These are phyloP conservation scores for Atta colombica DNA, from an alignment of 1,140 invertebrate species.

Conservation along the genomic window DNA sequence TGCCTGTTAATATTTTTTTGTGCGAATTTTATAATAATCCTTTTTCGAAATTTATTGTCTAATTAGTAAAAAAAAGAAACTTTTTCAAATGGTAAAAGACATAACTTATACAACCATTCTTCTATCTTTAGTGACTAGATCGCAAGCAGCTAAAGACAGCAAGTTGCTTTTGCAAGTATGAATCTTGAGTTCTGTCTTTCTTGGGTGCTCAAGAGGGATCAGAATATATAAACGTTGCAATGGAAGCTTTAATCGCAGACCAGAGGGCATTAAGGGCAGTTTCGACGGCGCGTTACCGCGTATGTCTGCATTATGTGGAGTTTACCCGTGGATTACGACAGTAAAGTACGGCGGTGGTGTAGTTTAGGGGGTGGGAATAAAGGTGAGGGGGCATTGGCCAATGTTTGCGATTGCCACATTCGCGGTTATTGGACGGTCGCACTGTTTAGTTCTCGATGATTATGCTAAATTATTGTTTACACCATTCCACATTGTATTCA, in stretches of 20 bases:
- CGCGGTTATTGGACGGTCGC: conserved; percentile 74
- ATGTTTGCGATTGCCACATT: conserved; percentile 76
- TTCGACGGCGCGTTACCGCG: conserved; percentile 73
- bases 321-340: conserved; percentile 81
- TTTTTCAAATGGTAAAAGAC: background rate
- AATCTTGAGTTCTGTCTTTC: conserved; percentile 39
- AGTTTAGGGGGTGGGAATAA: conserved; percentile 14
- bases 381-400: conserved; percentile 39
- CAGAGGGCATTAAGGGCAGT: conserved; percentile 67
- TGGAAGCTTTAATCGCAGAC: conserved; percentile 43
- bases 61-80: background rate
- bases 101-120: background rate
- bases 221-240: conserved; percentile 45
- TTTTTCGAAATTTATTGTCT: background rate
- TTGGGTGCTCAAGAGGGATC: conserved; percentile 37
- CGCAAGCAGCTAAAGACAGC: background rate
- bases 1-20: no score
- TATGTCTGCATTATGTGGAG: conserved; percentile 82
- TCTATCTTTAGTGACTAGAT: background rate
- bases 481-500: conserved; percentile 65
- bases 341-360: conserved; percentile 76
- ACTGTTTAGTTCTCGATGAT: conserved; percentile 75
- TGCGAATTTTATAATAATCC: no score
- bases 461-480: conserved; percentile 79
- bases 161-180: conserved; percentile 31